phyloP scores from a whole-genome alignment of 2,113 vertebrate genomes.

The Potamarius usumacintae region DNA sequence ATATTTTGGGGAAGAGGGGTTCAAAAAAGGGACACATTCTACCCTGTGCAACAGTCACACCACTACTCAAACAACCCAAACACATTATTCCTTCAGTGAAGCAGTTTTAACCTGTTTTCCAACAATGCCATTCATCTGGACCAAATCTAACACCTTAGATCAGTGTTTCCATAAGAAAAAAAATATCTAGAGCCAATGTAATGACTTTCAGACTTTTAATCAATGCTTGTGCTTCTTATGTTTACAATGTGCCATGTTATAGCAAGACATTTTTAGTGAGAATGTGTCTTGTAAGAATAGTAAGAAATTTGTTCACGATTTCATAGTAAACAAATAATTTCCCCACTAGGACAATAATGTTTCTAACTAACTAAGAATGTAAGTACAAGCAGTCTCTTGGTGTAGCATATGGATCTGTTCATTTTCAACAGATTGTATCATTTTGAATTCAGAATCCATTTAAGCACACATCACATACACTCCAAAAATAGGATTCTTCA shows the following conservation, averaged over 20 bases:
- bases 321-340: neutral
- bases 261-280: neutral
- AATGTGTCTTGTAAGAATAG: neutral
- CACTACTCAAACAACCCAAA: neutral
- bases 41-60: neutral
- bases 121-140: neutral
- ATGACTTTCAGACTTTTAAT: neutral
- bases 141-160: neutral
- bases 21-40: neutral
- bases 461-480: neutral
- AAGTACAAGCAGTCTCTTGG: neutral
- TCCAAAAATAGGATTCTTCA: neutral
- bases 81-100: too few relatives aligned
- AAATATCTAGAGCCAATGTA: neutral
- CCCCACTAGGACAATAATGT: neutral
- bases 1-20: constrained; percentile 3
- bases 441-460: neutral
- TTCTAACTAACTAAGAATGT: neutral
- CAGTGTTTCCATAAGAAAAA: neutral
- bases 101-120: neutral
- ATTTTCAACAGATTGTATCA: neutral
- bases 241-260: neutral
- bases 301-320: neutral
- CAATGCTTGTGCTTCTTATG: neutral
- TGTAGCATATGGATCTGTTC: constrained; percentile 12